Evolutionary conservation across 2,797 vertebrate species (phyloP).

Genomic region (Melanotaenia nigrans): DNA sequence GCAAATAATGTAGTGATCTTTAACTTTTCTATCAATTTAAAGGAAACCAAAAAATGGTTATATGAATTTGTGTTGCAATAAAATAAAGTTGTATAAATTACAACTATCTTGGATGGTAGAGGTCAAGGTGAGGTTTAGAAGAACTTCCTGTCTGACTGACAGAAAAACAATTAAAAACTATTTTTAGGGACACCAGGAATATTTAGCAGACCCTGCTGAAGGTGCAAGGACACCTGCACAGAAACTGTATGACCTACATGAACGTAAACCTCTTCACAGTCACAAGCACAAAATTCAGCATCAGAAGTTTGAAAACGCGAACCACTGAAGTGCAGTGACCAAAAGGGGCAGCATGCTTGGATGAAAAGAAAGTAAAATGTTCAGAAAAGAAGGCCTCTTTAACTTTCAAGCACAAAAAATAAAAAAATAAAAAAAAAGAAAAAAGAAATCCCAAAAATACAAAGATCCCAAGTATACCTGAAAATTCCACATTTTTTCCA

Average conservation of each 20-base stretch:
- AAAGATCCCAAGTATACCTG: not conserved
- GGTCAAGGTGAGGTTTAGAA: not conserved
- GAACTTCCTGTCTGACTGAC: not conserved
- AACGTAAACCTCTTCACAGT: not conserved
- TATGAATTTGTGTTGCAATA: not conserved
- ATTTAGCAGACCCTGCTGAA: not conserved
- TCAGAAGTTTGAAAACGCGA: not conserved
- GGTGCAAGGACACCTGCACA: not conserved
- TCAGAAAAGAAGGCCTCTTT: not conserved
- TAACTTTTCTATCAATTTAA: not conserved
- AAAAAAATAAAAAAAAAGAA: too few relatives aligned
- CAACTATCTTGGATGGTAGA: not conserved
- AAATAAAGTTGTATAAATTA: not conserved
- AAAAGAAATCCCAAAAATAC: not conserved
- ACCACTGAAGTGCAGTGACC: not conserved
- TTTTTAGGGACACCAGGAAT: not conserved
- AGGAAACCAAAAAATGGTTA: not conserved
- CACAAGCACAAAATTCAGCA: not conserved
- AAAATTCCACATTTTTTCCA: not conserved
- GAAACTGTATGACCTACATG: not conserved
- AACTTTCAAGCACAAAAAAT: not conserved
- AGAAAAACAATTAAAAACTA: not conserved
- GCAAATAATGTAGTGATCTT: too few relatives aligned
- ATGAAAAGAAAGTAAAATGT: not conserved
- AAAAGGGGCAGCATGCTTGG: too few relatives aligned